Evolutionary conservation across 2,888 invertebrate species (phyloP).

Genomic region (Melanophora roralis): DNA sequence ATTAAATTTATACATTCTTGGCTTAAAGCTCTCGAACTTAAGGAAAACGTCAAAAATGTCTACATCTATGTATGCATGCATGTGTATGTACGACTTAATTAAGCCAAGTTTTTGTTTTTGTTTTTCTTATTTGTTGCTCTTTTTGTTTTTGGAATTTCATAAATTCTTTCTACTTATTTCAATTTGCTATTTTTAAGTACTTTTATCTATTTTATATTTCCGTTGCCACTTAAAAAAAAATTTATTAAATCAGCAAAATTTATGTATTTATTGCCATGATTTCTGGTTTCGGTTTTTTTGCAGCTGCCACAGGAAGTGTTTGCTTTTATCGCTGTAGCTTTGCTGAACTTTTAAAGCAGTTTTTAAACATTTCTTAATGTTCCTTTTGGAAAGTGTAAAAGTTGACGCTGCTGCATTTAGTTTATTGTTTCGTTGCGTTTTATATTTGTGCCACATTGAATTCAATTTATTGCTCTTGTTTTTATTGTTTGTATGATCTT

Average conservation of each 20-base stretch:
- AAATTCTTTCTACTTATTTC: not conserved
- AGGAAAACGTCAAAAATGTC: no score
- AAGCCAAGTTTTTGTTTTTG: conserved; percentile 14
- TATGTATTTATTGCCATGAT: conserved; percentile 55
- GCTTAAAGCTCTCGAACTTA: no score
- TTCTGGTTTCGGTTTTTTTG: not conserved
- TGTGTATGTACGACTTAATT: conserved; percentile 27
- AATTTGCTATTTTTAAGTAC: conserved; percentile 5
- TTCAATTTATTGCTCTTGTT: conserved; percentile 38
- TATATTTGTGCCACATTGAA: conserved; percentile 47
- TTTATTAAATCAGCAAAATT: conserved; percentile 31
- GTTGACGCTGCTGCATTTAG: conserved; percentile 30
- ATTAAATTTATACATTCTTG: not conserved
- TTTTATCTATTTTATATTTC: conserved; percentile 24
- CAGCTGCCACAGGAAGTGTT: conserved; percentile 50
- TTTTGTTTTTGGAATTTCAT: conserved; percentile 9
- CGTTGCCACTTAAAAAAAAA: not conserved
- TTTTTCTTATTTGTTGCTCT: not conserved
- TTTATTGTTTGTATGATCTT: conserved; percentile 16
- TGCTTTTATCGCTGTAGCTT: conserved; percentile 1
- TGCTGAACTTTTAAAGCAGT: not conserved
- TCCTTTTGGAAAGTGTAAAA: conserved; percentile 43
- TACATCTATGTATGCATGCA: no score
- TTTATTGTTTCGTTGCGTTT: conserved; percentile 9
- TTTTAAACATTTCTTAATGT: not conserved